Base-by-base conservation (phyloP, 2,113 vertebrate genomes). In the Stigmatopora nigra region DNA sequence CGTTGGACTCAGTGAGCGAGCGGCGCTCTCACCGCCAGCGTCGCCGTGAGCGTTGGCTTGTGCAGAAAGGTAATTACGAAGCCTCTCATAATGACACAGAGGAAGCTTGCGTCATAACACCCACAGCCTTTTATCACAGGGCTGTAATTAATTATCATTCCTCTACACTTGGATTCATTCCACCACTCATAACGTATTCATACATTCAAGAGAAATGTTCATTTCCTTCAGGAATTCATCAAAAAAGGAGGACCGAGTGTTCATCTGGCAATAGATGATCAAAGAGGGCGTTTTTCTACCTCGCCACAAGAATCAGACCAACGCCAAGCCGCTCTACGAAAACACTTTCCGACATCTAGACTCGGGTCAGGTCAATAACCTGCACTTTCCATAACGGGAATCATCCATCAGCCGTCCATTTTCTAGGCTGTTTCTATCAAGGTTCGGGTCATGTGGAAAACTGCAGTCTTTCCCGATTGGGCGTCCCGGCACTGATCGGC, bases 181-280 rank as follows among this genome's bases (percentile, higher is more conserved):
- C 78, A 75, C 80, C 73, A 86, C 91, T 91, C 89, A 91, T 92
- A 92, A 90, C 88, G 88, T 91, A 90, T 92, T 92, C 88, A 91
- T 89, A 87, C 84, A 88, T 90, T 88, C 88, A 85, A 89, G 89
- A 89, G 87, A 86, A 91, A 92, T 90, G 82, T 89, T 91, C 84
- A 90, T 90, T 89, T 89, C 88, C 89, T 91, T 80, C 81, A 87
- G 88, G 89, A 89, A 90, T 89, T 91, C 89, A 91, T 91, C 88
- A 91, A 84, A 56, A 56, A 84, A 88, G 76, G 72, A 75, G 83
- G 76, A 83, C 84, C 86, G 85, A 67, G 71, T 72, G 82, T 80
- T 85, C 76, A 70, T 64, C 74, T 77, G 77, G 77, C 79, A 63
- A 82, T 79, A 85, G 79, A 88, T 79, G 82, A 89, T 91, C 88